Evolutionary conservation across 2,797 vertebrate species (phyloP).

Genomic region (Remorina albescens): DNA sequence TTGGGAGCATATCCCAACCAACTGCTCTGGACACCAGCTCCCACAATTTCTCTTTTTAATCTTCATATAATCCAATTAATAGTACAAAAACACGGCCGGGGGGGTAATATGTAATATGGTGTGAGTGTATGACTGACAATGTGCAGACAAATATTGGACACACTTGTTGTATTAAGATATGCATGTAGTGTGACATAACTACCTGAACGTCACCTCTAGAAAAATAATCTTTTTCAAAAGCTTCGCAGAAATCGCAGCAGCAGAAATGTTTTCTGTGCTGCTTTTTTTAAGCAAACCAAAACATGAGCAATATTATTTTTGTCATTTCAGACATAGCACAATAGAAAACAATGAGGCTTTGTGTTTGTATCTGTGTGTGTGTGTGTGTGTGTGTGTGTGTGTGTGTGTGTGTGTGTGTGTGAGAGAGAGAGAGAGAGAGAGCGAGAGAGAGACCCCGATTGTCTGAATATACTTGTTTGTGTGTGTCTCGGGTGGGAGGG

Average conservation of each 20-base stretch:
- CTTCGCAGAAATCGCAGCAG: slow-evolving; percentile 39
- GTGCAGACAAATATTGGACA: slow-evolving; percentile 16
- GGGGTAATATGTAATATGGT: slow-evolving; percentile 21
- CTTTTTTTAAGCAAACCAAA: slow-evolving; percentile 42
- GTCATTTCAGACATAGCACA: slow-evolving; percentile 33
- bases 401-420: slow-evolving; percentile 2
- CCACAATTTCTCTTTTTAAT: slow-evolving; percentile 37
- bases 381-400: background rate
- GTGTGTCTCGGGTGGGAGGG: background rate
- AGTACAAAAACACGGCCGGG: slow-evolving; percentile 23
- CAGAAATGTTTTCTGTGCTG: slow-evolving; percentile 28
- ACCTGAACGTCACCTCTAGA: slow-evolving; percentile 41
- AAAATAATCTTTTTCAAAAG: slow-evolving; percentile 34
- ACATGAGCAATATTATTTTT: slow-evolving; percentile 28
- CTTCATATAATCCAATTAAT: slow-evolving; percentile 37
- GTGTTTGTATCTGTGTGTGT: background rate
- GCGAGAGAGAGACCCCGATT: background rate
- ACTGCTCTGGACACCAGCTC: slow-evolving; percentile 21
- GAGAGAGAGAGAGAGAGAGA: background rate
- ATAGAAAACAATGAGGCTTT: slow-evolving; percentile 12
- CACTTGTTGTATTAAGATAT: slow-evolving; percentile 15
- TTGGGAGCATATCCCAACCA: slow-evolving; percentile 39
- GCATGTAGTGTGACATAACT: slow-evolving; percentile 17
- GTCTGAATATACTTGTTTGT: slow-evolving; percentile 13
- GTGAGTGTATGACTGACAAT: slow-evolving; percentile 8